Conservation (phyloP, 2,797 vertebrate genomes). For the Dicrostonyx torquatus region DNA sequence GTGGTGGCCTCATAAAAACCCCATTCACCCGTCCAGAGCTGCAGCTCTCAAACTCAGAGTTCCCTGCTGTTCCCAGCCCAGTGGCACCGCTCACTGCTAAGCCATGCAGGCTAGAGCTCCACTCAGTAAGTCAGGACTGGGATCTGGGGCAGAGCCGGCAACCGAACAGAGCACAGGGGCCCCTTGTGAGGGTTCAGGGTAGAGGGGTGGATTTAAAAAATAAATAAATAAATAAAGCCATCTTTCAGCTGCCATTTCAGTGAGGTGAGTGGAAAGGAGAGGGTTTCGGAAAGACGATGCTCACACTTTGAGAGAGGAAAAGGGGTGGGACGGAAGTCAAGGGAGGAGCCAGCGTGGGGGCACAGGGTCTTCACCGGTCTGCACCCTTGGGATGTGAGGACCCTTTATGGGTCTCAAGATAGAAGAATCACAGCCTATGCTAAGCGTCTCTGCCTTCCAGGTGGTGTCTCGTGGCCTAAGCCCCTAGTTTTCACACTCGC, state of each 20-base stretch:
- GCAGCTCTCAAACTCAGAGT: conserved; percentile 56
- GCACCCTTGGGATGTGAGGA: not conserved
- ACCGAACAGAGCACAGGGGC: not conserved
- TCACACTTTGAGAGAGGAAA: not conserved
- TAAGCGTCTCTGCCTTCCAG: not conserved
- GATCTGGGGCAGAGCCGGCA: conserved; percentile 9
- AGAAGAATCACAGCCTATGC: too few relatives aligned
- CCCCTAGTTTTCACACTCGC: not conserved
- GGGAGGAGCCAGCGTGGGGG: not conserved
- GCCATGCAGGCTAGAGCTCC: conserved; percentile 37
- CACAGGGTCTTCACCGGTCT: not conserved
- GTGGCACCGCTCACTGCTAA: not conserved
- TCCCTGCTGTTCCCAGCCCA: conserved; percentile 74
- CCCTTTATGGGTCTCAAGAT: not conserved
- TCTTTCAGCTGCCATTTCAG: not conserved
- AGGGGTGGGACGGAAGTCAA: too few relatives aligned
- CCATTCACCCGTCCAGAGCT: conserved; percentile 77
- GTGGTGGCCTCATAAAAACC: conserved; percentile 73
- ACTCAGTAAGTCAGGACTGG: conserved; percentile 2
- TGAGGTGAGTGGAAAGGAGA: not conserved
- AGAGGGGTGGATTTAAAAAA: not conserved
- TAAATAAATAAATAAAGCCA: conserved; percentile 10
- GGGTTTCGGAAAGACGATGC: not conserved
- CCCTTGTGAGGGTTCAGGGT: not conserved
- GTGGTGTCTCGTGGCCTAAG: not conserved